Conservation (phyloP, 1,140 invertebrate genomes). For the Drosophila kohkoa region DNA sequence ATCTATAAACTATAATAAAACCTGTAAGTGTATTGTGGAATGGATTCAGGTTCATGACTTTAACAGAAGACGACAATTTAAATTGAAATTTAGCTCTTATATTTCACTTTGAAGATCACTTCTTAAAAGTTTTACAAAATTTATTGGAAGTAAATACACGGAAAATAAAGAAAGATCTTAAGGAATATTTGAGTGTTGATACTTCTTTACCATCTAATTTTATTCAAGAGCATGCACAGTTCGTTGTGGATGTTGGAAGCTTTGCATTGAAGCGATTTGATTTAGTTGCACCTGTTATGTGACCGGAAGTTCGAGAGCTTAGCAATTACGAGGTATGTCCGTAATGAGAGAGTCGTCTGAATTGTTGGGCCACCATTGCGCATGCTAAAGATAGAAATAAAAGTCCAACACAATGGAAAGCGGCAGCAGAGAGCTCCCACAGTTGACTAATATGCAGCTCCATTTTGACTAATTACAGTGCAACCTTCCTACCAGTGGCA, state of each 20-base stretch:
- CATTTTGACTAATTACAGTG: conserved; percentile 53
- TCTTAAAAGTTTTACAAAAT: no score
- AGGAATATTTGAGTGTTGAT: no score
- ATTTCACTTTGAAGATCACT: no score
- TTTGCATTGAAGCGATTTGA: conserved; percentile 27
- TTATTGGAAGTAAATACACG: no score
- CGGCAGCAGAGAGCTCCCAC: conserved; percentile 20
- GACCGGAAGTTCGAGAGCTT: conserved; percentile 50
- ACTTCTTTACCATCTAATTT: not conserved
- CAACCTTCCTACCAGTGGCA: conserved; percentile 3
- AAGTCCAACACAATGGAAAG: conserved; percentile 27
- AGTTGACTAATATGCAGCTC: conserved; percentile 48
- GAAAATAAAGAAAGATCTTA: no score
- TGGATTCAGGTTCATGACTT: not conserved
- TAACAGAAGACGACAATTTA: no score
- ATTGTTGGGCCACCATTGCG: conserved; percentile 18
- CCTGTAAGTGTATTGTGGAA: not conserved
- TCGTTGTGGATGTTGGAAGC: conserved; percentile 2
- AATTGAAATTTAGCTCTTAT: no score
- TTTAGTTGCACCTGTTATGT: conserved; percentile 46
- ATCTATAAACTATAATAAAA: no score
- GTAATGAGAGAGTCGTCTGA: conserved; percentile 42
- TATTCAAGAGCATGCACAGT: not conserved
- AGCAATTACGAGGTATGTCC: conserved; percentile 43
- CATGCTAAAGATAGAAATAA: conserved; percentile 23